Evolutionary conservation across 2,888 invertebrate genomes (phyloP), one percentile per base, ranked within the genome.

Genomic region (Ecdyonurus torrentis): DNA sequence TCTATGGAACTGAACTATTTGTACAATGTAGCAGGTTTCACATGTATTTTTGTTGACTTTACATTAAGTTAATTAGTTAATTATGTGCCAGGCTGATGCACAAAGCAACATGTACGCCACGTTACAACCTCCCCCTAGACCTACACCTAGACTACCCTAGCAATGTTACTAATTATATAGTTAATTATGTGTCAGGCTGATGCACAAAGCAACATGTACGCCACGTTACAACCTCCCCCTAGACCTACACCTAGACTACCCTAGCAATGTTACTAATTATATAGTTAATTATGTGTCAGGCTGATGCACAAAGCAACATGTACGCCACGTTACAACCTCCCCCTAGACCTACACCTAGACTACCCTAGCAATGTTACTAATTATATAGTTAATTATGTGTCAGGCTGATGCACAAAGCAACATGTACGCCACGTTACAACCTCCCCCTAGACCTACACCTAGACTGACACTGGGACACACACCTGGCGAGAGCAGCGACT

Each of bases 291-390:
- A n/a, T n/a, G n/a, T n/a, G n/a, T 55, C 72, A 84, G 83, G 75
- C 81, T 66, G 88, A 89, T 23, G 65, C 66, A 7, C 66, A 68
- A 59, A 69, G 68, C 74, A 88, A 89, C 72, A 87, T 88, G 0
- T 89, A 89, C 72, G 89, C 88, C 2, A 89, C 88, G 23, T 88
- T 89, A 69, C 86, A 86, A 70, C 86, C 86, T 71, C 83, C 85
- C 25, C 72, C 76, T 65, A 69, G 77, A 64, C 70, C 50, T 10
- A 18, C 59, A 19, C 52, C 64, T 23, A 25, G 23, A 25, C 55
- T 37, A 37, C 37, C 15, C 37, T 15, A 61, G 63, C 53, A 72
- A 84, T 83, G 75, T 81, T 66, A n/a, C n/a, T 88, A 89, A 23
- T 64, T 65, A 10, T 66, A 68, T 58, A 68, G 68, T 73, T 88